phyloP scores from a whole-genome alignment of 2,797 vertebrate species.

The Yasuhikotakia modesta region DNA sequence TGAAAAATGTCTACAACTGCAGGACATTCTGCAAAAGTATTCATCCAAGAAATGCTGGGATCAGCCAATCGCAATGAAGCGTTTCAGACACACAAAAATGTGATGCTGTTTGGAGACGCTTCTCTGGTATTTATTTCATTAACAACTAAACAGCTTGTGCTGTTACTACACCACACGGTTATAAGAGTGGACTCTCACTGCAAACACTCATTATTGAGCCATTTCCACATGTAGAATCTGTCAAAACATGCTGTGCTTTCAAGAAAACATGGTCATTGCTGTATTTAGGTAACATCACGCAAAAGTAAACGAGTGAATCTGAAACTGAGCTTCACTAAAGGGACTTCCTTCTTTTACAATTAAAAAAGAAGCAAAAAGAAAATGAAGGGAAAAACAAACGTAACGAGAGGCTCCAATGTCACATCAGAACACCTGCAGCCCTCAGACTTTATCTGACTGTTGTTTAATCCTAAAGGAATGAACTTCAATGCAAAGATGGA shows the following conservation, averaged over 20 bases:
- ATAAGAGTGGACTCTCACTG: neutral
- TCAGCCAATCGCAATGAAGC: neutral
- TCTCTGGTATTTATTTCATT: no score
- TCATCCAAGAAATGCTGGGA: neutral
- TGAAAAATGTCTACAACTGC: no score
- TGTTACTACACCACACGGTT: no score
- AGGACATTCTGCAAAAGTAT: neutral
- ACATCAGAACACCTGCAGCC: no score
- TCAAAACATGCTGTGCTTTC: conserved; percentile 16
- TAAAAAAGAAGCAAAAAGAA: conserved; percentile 2
- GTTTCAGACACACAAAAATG: neutral
- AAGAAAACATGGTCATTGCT: conserved; percentile 36
- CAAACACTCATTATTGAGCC: neutral
- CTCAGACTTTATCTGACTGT: no score
- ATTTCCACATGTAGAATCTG: neutral
- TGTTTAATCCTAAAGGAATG: no score
- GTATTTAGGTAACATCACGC: conserved; percentile 30
- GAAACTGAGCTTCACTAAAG: conserved; percentile 26
- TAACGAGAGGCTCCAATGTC: neutral
- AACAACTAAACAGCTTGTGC: no score
- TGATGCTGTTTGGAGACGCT: neutral
- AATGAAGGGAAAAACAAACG: conserved; percentile 17
- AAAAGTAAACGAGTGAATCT: conserved; percentile 35
- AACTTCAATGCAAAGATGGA: no score
- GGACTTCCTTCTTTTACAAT: conserved; percentile 38